phyloP scores from a whole-genome alignment of 2,888 invertebrate genomes.

The Brenthis hecate region DNA sequence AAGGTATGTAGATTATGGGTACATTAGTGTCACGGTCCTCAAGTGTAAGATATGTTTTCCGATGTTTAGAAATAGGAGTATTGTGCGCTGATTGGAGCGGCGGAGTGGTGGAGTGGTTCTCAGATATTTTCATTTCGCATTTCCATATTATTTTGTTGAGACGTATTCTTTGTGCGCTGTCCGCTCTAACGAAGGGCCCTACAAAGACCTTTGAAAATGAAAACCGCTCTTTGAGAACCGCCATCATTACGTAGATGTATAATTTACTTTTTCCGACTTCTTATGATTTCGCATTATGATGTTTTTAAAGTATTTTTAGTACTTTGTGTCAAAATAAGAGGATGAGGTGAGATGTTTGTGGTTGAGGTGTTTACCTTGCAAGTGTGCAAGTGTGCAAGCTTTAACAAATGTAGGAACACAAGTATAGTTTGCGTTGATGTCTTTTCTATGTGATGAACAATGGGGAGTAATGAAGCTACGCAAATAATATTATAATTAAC shows the following conservation, averaged over 20 bases:
- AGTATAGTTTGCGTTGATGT: conserved; percentile 53
- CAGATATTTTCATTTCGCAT: conserved; percentile 68
- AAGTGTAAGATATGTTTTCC: conserved; percentile 49
- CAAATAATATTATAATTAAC: background rate
- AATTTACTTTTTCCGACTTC: conserved; percentile 51
- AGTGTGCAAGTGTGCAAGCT: conserved; percentile 24
- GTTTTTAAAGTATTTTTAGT: conserved; percentile 24
- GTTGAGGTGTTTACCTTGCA: conserved; percentile 20
- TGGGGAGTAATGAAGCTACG: background rate
- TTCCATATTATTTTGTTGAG: conserved; percentile 73
- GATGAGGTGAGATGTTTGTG: background rate
- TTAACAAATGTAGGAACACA: background rate
- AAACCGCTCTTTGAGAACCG: conserved; percentile 65
- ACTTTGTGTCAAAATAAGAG: conserved; percentile 11
- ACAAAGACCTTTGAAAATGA: conserved; percentile 50
- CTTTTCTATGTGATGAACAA: conserved; percentile 49
- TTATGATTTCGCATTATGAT: conserved; percentile 22
- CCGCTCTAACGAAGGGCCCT: conserved; percentile 42
- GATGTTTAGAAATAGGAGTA: conserved; percentile 51
- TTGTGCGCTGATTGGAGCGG: conserved; percentile 61
- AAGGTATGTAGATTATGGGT: background rate
- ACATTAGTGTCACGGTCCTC: conserved; percentile 22
- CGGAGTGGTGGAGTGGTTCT: conserved; percentile 53
- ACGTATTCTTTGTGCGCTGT: conserved; percentile 27
- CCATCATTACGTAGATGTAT: conserved; percentile 62